Percentiles rank a stretch among this genome's conserved stretches.
phyloP scores from a whole-genome alignment of 2,797 vertebrate genomes.

The Falco peregrinus region DNA sequence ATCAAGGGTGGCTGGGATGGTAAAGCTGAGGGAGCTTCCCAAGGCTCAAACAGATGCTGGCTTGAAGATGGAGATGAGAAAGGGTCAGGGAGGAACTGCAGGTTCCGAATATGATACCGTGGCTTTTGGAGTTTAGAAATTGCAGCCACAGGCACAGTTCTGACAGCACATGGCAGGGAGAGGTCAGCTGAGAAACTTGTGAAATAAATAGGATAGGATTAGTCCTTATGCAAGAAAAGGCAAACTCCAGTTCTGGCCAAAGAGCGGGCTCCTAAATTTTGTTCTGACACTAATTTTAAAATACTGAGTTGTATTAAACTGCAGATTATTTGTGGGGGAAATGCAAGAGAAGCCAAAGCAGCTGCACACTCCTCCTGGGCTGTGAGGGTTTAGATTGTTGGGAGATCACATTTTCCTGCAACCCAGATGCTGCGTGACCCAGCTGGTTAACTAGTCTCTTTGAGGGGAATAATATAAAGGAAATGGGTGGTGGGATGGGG shows the following conservation, averaged over 20 bases:
- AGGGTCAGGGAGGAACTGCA: neutral
- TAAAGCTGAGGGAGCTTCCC: neutral
- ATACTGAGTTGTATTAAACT: neutral
- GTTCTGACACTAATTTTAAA: neutral
- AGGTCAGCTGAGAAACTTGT: neutral
- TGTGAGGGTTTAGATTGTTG: neutral
- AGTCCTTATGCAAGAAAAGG: neutral
- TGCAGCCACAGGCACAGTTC: neutral
- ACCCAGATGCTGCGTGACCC: neutral
- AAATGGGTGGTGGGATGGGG: accelerated
- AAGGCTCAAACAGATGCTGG: neutral
- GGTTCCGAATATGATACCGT: accelerated
- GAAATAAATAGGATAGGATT: neutral
- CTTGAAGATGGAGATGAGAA: neutral
- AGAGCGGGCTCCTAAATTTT: neutral
- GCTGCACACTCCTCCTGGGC: accelerated
- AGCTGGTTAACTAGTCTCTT: neutral
- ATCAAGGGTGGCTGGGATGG: neutral
- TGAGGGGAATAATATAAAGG: neutral
- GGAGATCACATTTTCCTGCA: neutral
- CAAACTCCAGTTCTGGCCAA: neutral
- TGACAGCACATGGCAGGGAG: accelerated
- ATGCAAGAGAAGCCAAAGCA: neutral
- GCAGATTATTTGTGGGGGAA: neutral
- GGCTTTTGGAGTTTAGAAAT: neutral